phyloP scores from a whole-genome alignment of 2,888 invertebrate genomes.

The Lasioglossum leucozonium region DNA sequence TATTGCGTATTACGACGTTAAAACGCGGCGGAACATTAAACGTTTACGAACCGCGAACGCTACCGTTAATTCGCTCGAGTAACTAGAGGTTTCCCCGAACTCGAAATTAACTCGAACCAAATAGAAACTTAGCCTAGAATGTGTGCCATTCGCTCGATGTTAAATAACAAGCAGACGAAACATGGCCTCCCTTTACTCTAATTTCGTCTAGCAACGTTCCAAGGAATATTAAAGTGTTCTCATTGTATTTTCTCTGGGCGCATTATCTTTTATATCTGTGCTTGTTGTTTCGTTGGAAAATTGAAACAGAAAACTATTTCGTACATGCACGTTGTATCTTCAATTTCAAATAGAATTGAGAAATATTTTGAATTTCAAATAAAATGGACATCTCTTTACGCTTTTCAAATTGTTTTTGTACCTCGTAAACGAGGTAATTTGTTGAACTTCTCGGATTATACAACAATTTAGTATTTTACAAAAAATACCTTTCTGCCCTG shows the following conservation, averaged over 20 bases:
- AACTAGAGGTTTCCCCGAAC: not conserved
- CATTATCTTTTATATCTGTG: not conserved
- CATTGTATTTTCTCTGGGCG: not conserved
- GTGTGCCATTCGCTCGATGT: not conserved
- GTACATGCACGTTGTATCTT: no score
- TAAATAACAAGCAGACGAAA: not conserved
- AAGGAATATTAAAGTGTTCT: not conserved
- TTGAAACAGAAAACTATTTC: not conserved
- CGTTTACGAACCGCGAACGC: not conserved
- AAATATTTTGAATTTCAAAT: not conserved
- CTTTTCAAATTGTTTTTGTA: not conserved
- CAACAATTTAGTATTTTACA: not conserved
- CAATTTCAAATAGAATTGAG: no score
- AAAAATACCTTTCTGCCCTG: no score
- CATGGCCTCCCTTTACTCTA: not conserved
- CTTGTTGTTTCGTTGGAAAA: not conserved
- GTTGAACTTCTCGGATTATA: not conserved
- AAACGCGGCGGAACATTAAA: not conserved
- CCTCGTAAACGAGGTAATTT: not conserved
- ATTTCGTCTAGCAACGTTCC: not conserved
- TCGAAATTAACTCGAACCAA: conserved; percentile 3
- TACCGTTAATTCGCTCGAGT: not conserved
- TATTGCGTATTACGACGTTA: not conserved
- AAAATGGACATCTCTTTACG: not conserved
- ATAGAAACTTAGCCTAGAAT: not conserved